Conservation (phyloP, 2,797 vertebrate genomes). For the Chromobotia macracanthus region DNA sequence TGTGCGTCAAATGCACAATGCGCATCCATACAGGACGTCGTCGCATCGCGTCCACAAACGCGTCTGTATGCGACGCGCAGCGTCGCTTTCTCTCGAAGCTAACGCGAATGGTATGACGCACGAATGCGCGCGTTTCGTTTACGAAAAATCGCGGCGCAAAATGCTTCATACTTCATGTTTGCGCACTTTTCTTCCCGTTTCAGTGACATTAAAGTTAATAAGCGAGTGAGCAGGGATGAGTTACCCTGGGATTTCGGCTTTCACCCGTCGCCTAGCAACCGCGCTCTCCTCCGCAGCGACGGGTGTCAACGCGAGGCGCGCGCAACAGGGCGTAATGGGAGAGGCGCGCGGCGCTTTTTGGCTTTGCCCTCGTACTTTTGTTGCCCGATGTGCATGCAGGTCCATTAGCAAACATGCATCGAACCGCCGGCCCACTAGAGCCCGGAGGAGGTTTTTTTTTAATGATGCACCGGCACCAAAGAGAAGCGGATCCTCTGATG, state of each 20-base stretch:
- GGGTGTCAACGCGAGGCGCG: constrained; percentile 46
- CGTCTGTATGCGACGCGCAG: no score
- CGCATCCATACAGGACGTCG: not conserved
- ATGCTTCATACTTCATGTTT: no score
- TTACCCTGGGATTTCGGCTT: constrained; percentile 86
- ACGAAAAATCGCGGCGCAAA: no score
- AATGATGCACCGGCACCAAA: constrained; percentile 23
- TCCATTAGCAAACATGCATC: constrained; percentile 51
- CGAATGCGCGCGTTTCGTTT: no score
- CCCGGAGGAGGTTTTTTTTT: constrained; percentile 33
- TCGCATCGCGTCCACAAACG: not conserved
- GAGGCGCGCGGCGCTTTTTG: constrained; percentile 10
- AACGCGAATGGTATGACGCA: not conserved
- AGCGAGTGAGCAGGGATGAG: constrained; percentile 56
- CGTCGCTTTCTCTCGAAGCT: not conserved
- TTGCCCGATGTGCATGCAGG: constrained; percentile 41
- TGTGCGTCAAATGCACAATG: not conserved
- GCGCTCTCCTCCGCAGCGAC: constrained; percentile 58
- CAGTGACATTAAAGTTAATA: constrained; percentile 60
- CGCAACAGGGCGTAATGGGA: constrained; percentile 47
- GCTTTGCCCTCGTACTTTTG: constrained; percentile 40
- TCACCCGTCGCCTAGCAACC: constrained; percentile 81
- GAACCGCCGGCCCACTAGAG: constrained; percentile 47
- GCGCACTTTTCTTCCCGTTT: no score
- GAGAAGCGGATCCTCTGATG: constrained; percentile 33